Base-by-base conservation (phyloP, 2,797 vertebrate genomes). In the Phrynocephalus forsythii region DNA sequence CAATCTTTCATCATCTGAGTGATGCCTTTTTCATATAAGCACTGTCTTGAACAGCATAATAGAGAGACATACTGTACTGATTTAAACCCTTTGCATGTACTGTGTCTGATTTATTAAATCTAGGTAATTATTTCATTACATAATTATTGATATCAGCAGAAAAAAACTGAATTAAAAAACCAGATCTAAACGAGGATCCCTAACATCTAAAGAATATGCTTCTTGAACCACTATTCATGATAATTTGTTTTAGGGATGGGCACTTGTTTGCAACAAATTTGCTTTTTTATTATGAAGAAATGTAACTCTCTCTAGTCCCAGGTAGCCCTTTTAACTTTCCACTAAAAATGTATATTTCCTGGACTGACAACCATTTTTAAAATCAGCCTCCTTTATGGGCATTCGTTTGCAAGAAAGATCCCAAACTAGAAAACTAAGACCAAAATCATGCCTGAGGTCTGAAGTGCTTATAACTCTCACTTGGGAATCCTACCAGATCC, bases 401-500 rank as follows among this genome's bases (percentile, higher is more conserved):
- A 85, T 81, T 56, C 26, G 56, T 66, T 7, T 50, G 30, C 68
- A 73, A 72, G 6, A 24, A 77, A 28, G 1, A 48, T 48, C 38
- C 67, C n/a, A 77, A 76, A 44, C 63, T 86, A 56, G 20, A 79
- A 79, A 63, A 20, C 11, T 69, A 78, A 85, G 30, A 78, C 73
- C 28, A 30, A 85, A 68, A 52, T 26, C n/a, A 85, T 6, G 52
- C 2, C 69, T 67, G 79, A 3, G n/a, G 44, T 73, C 38, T 26
- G 75, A 66, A 81, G 15, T 66, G 44, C n/a, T 56, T 26, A 66
- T 44, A 9, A 72, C 81, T 22, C 72, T 66, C 26, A 80, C 11
- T 48, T 56, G n/a, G 24, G 56, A 30, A 48, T 73, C 26, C 44
- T 44, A 2, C 33, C 20, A 33, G 18, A 44, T 11, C 33, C 15